These are phyloP conservation scores for Tortricodes alternella DNA, from an alignment of 2,888 invertebrate species.

Conservation along the genomic window DNA sequence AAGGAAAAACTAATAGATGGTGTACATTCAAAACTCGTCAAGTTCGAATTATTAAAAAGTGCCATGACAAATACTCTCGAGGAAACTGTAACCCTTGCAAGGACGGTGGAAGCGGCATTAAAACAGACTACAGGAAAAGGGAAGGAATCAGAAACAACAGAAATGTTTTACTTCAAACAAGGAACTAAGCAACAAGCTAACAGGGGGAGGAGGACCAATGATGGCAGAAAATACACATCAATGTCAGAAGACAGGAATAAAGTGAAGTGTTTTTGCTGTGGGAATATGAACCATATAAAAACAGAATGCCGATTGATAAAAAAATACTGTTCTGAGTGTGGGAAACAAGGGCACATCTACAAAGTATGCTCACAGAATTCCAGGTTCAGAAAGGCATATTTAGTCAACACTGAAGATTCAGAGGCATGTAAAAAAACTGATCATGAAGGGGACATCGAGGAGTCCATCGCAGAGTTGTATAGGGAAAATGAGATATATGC, in stretches of 20 bases:
- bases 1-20: conserved; percentile 34
- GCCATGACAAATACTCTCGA: neutral
- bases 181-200: neutral
- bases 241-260: neutral
- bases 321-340: neutral
- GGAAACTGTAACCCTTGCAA: neutral
- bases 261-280: neutral
- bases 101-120: neutral
- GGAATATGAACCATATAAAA: neutral
- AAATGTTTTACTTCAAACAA: neutral
- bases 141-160: no score
- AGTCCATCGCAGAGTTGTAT: neutral
- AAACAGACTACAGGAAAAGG: no score
- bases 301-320: neutral
- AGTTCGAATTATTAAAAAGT: conserved; percentile 22
- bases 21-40: conserved; percentile 16
- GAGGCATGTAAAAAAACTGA: neutral
- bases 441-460: neutral
- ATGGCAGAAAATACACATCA: neutral
- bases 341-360: neutral
- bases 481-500: neutral
- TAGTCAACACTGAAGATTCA: neutral
- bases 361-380: neutral
- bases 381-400: neutral
- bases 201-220: no score